phyloP scores from a whole-genome alignment of 2,888 invertebrate genomes.

The Synergus itoensis region DNA sequence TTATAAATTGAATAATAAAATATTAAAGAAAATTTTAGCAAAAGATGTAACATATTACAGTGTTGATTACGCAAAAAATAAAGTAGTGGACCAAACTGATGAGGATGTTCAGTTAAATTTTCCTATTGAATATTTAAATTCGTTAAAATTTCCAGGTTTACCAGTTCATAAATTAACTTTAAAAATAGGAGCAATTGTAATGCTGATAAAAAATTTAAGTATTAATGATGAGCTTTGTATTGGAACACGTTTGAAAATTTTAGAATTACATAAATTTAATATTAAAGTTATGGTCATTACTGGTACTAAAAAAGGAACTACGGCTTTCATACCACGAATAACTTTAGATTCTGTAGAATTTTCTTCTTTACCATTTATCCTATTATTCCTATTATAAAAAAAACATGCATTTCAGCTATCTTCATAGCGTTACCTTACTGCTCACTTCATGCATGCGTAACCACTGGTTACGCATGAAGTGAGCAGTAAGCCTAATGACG shows the following conservation, averaged over 20 bases:
- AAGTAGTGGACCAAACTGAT: conserved; percentile 36
- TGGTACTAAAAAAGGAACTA: conserved; percentile 38
- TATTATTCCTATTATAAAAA: too few species aligned
- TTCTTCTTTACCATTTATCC: too few species aligned
- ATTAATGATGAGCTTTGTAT: too few species aligned
- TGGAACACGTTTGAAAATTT: conserved; percentile 51
- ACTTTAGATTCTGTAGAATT: too few species aligned
- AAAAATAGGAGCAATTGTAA: conserved; percentile 48
- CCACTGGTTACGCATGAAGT: too few species aligned
- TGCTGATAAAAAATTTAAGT: too few species aligned
- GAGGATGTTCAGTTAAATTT: conserved; percentile 37
- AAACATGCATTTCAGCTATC: too few species aligned
- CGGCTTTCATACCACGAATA: conserved; percentile 47
- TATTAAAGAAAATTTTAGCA: conserved; percentile 40
- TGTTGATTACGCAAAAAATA: conserved; percentile 43
- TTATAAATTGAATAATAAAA: conserved; percentile 36
- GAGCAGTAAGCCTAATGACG: too few species aligned
- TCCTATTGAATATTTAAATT: conserved; percentile 51
- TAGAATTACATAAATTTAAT: conserved; percentile 46
- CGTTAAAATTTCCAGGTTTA: conserved; percentile 46
- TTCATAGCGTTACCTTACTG: too few species aligned
- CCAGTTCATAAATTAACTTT: conserved; percentile 50
- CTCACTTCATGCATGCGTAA: too few species aligned
- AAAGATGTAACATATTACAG: conserved; percentile 38
- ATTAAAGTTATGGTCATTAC: conserved; percentile 50